A percentile compares a stretch with the other conserved stretches of the same genome.
Evolutionary conservation across 1,140 invertebrate genomes (phyloP).

Genomic region (Drosophila serrata): DNA sequence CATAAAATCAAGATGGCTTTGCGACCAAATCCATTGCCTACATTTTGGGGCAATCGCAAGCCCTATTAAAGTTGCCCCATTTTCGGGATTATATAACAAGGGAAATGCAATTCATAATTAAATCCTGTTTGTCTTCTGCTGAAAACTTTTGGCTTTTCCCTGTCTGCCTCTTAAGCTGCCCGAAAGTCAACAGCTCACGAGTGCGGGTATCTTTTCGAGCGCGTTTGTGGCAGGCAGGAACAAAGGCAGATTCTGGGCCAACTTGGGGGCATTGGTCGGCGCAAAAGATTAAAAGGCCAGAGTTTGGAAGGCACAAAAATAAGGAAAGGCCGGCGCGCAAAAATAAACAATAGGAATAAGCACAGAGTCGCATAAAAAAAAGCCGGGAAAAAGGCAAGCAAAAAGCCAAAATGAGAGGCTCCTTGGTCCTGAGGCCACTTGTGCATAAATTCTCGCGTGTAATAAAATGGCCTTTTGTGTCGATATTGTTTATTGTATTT

Average conservation of each 20-base stretch:
- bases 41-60: constrained; percentile 37
- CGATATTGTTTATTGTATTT: constrained; percentile 75
- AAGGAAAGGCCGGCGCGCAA: constrained; percentile 37
- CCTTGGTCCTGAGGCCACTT: constrained; percentile 40
- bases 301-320: constrained; percentile 36
- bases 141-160: constrained; percentile 50
- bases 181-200: constrained; percentile 33
- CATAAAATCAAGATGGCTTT: constrained; percentile 19
- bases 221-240: constrained; percentile 34
- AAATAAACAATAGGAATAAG: constrained; percentile 68
- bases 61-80: constrained; percentile 27
- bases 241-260: constrained; percentile 39
- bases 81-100: constrained; percentile 17
- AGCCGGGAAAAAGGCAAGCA: constrained; percentile 10
- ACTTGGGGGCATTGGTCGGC: constrained; percentile 36
- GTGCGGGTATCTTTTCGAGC: constrained; percentile 15
- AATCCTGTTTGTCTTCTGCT: constrained; percentile 38
- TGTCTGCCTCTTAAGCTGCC: constrained; percentile 42
- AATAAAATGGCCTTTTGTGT: constrained; percentile 77
- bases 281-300: constrained; percentile 71
- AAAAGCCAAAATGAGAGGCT: constrained; percentile 24
- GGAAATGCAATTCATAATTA: constrained; percentile 58
- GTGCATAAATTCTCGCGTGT: constrained; percentile 66
- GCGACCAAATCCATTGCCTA: constrained; percentile 55
- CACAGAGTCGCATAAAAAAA: constrained; percentile 38